Conservation (phyloP, 2,888 invertebrate genomes). For the Colletes collaris region DNA sequence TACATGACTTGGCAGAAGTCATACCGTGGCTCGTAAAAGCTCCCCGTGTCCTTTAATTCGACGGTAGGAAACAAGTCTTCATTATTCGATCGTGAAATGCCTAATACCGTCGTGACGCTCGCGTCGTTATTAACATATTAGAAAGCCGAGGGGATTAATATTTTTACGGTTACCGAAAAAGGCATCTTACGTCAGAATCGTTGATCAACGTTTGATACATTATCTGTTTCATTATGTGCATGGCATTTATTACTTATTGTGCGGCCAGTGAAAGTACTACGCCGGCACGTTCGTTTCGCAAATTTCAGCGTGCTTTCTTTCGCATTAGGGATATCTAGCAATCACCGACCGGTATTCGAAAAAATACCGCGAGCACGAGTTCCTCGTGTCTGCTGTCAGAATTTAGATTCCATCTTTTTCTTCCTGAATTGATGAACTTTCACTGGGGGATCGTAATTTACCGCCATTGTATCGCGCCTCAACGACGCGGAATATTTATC, state of each 20-base stretch:
- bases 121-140: conserved; percentile 56
- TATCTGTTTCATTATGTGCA: conserved; percentile 55
- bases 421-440: conserved; percentile 7
- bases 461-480: no score
- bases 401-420: conserved; percentile 11
- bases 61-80: conserved; percentile 20
- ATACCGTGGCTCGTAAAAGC: conserved; percentile 21
- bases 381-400: conserved; percentile 9
- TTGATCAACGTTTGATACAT: conserved; percentile 56
- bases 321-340: conserved; percentile 9
- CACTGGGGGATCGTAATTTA: background rate
- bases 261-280: conserved; percentile 41
- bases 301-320: conserved; percentile 50
- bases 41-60: conserved; percentile 36
- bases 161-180: conserved; percentile 47
- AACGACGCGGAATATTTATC: no score
- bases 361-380: conserved; percentile 20
- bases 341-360: background rate
- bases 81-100: conserved; percentile 58
- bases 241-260: conserved; percentile 62
- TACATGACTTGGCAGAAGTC: background rate
- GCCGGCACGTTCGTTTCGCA: conserved; percentile 26
- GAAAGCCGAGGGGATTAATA: conserved; percentile 49
- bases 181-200: conserved; percentile 49
- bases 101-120: conserved; percentile 50